Base-by-base conservation (phyloP, 2,113 vertebrate species). In the Phasianus colchicus region DNA sequence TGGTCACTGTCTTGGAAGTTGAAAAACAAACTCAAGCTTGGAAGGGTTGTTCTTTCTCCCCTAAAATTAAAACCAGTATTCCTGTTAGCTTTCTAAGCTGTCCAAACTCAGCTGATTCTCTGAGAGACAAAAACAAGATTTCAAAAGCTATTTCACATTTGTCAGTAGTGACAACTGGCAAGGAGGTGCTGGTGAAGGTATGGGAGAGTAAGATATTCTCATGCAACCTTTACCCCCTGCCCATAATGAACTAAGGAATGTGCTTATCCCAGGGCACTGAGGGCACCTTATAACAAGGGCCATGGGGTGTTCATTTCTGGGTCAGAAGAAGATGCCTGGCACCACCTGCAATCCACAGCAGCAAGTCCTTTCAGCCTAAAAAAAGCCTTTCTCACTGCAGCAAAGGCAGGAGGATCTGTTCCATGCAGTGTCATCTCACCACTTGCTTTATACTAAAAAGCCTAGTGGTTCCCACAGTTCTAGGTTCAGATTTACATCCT, bases 21-120 rank as follows among this genome's bases (percentile, higher is more conserved):
- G 76, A 73, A 96, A 93, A 96, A 94, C 83, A 93, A 93, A 93
- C 80, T 95, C 90, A 79, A 55, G 29, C 57, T 90, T 86, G 88
- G 70, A 32, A 92, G 14, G 18, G 43, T 75, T 94, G 76, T 36
- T 74, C 91, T 65, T 67, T n/a, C 63, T 83, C 54, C 70, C 13
- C n/a, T 90, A 77, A 94, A 97, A 96, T 97, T 94, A 95, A 96
- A 96, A 95, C 70, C 95, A 96, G 89, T 5, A 1, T 38, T 97
- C 40, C 66, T 78, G 40, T 61, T 88, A 90, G 58, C 65, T 88
- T 86, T 76, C 63, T 88, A 88, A 90, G 86, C 65, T 19, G 40
- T 75, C 54, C 76, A 93, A 94, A 79, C 84, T 57, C 83, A 90
- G 66, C 63, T 74, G 65, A 72, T 86, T 45, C 2, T 89, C 48